Evolutionary conservation across 2,797 vertebrate species (phyloP), one percentile per base, ranked within the genome.

Genomic region (Urocyon cinereoargenteus): DNA sequence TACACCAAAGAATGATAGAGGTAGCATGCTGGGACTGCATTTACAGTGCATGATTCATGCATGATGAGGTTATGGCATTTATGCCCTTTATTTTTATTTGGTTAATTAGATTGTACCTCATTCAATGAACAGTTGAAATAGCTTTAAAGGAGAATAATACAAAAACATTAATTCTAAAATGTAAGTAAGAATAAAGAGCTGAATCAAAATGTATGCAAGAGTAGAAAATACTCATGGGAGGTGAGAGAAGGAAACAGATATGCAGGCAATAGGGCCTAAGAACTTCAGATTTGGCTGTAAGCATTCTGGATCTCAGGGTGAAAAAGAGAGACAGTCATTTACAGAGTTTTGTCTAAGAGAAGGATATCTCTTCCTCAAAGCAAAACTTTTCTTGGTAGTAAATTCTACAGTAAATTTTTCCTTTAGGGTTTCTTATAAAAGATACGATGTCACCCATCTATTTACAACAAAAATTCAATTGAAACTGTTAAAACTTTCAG

Each of bases 371-470:
- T 51, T 92, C 51, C 49, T 86, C 59, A 94, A 86, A 93, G 12
- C 18, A 95, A 61, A 72, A 57, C 40, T 95, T 87, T 70, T 84
- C 45, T 81, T 61, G 12, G 28, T 77, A 61, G 19, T 84, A 78
- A 91, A 96, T 91, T 83, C 66, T 94, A 87, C 19, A 79, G 87
- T 90, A 84, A 78, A 86, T 62, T 75, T 92, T 94, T 73, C 34
- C 45, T 90, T 94, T 72, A 61, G 24, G 34, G 28, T 93, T 94
- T 95, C 53, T 95, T 61, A 28, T 31, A 91, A 75, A 16, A 86
- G 22, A 18, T 88, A 40, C 13, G 77, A 88, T 90, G 8, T 87
- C 77, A 86, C 34, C 78, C 53, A 73, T 86, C 40, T 79, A 83
- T 91, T 77, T 26, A 36, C 91, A 96, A 82, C 36, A 78, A 66